Percentiles rank a stretch among this genome's conserved stretches.
These are phyloP conservation scores for Aplysina aerophoba DNA, from an alignment of 37 sponge, comb jelly and placozoan species.

Conservation along the genomic window DNA sequence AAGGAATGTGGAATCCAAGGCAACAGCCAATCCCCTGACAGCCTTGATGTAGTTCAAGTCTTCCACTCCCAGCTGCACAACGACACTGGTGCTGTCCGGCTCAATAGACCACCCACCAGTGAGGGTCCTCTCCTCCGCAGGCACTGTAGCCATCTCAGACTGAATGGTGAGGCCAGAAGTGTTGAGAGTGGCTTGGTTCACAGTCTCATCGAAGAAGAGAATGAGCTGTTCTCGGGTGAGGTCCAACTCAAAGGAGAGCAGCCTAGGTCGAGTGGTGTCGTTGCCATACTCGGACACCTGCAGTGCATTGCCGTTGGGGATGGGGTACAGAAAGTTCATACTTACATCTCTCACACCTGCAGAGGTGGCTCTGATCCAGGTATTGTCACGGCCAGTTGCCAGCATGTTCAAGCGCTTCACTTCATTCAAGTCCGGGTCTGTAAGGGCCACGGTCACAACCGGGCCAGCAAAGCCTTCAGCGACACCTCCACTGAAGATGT, in stretches of 20 bases:
- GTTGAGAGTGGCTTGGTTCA: constrained; percentile 59
- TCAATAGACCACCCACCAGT: constrained; percentile 61
- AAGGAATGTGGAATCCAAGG: constrained; percentile 64
- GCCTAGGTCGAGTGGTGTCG: constrained; percentile 55
- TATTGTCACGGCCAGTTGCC: constrained; percentile 57
- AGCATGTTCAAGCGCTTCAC: constrained; percentile 75
- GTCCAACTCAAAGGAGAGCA: constrained; percentile 76
- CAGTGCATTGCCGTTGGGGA: constrained; percentile 43
- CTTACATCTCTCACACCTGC: constrained; percentile 75
- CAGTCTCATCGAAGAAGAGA: constrained; percentile 84
- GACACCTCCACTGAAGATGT: constrained; percentile 57
- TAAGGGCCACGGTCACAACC: constrained; percentile 41
- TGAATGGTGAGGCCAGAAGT: constrained; percentile 50
- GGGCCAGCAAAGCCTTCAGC: constrained; percentile 22
- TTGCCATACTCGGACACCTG: constrained; percentile 32
- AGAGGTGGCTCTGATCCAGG: constrained; percentile 51
- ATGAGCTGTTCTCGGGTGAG: constrained; percentile 72
- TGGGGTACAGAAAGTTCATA: constrained; percentile 46
- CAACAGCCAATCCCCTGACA: constrained; percentile 55
- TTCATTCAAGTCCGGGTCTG: constrained; percentile 68
- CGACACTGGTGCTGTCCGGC: constrained; percentile 61
- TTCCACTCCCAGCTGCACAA: constrained; percentile 59
- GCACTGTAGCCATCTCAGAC: not conserved
- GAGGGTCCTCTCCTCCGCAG: constrained; percentile 40
- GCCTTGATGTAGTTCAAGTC: constrained; percentile 92